Base-by-base conservation (phyloP, 2,797 vertebrate genomes). In the Sylvia borin region DNA sequence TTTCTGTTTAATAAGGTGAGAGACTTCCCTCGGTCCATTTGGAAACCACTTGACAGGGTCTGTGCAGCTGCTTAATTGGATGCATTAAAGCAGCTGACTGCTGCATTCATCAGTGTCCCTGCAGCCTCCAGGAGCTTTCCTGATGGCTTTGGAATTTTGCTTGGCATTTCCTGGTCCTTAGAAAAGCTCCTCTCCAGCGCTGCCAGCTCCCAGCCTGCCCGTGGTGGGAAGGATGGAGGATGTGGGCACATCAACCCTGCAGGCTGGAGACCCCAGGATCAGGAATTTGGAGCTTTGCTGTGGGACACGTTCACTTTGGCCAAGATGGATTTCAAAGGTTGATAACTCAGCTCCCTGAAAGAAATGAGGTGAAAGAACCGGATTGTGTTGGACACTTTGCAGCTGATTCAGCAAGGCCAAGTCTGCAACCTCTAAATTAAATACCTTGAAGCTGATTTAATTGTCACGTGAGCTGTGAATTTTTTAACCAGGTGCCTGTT, bases 381-480 rank as follows among this genome's bases (percentile, higher is more conserved):
- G 80, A 93, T 94, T 91, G 86, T 84, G 65, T 75, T 47, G 60
- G 91, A 79, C 31, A 14, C 47, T 57, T n/a, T 25, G 74, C 64
- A 43, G 95, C 91, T 96, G 95, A 95, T 62, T 97, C 96, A 96
- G 91, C 95, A 57, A 62, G 88, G 92, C 75, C 82, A 71, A 74
- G 48, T 8, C 72, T 51, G 55, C 62, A 82, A 54, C 90, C 95
- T 94, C 91, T 43, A 74, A 78, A 86, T 94, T 60, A 94, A 95
- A 90, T 43, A 45, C 77, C 92, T 84, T 26, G 82, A 61, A 43
- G 77, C 38, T 71, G 68, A 92, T 92, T 95, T 92, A 92, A 96
- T 92, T 60, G 27, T 55, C 54, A 26, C 54, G 57, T 6, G 47
- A 83, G 47, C 60, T 89, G 90, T 75, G 40, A 43, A 36, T 27